Base-by-base conservation (phyloP, 2,797 vertebrate species). In the Delichon dasypus region DNA sequence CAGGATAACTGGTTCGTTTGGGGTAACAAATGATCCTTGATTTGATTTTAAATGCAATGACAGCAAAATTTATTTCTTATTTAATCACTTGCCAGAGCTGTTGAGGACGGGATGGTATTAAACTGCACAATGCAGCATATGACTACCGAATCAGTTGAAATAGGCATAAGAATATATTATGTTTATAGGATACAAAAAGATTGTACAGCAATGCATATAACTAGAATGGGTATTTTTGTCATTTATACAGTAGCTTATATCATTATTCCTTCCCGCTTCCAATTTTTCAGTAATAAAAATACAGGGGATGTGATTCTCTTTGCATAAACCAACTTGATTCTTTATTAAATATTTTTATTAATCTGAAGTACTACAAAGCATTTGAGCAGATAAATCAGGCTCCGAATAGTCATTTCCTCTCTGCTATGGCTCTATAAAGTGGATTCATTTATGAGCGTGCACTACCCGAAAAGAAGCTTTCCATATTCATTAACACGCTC, bases 1-100 rank as follows among this genome's bases (percentile, higher is more conserved):
- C 94, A 92, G 97, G 96, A 90, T 97, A 95, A 80, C 97, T 66
- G 97, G 96, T 96, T 97, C 97, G 95, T 97, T 97, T 97, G 97
- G 97, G 97, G 96, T 97, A 98, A 97, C 97, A 97, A 97, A 97
- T 94, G 97, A 97, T 93, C 97, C 97, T 97, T 97, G 97, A 98
- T 98, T 98, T 97, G 97, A 97, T 98, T 98, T 98, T 98, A 97
- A 98, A 97, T 96, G 97, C 97, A 97, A 86, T 91, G 97, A 97
- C 98, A 97, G 97, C 96, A 96, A 58, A 95, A 97, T 97, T 97
- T 97, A 97, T 97, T 97, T 97, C 97, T 97, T 96, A 97, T 97
- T 97, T 98, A 97, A 98, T 98, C 96, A 96, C 96, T 96, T 94
- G 85, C 96, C 97, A 77, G 95, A 38, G 85, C 97, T 64, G 95